Base-by-base conservation (phyloP, 2,113 vertebrate genomes). In the Takifugu flavidus region DNA sequence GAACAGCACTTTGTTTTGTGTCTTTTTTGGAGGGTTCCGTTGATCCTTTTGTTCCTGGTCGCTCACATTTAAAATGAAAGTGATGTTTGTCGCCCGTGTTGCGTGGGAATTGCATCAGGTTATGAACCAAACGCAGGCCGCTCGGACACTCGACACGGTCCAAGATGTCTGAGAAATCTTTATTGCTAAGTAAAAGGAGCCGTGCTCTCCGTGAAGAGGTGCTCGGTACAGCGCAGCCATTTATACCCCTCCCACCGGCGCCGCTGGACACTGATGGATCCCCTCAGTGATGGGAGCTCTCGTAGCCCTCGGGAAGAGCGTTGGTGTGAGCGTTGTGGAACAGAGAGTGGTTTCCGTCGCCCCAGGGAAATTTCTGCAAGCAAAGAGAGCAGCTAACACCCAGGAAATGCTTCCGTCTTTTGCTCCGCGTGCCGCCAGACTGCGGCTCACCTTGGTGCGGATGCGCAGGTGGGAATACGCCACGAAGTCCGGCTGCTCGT, bases 241-340 rank as follows among this genome's bases (percentile, higher is more conserved):
- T 62, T 34, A 13, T 56, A 83, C 86, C 74, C 86, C 82, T 84
- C 27, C 20, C 39, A 52, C 11, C 39, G n/a, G 29, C 29, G 70
- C 66, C 53, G 50, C 51, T 7, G 51, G n/a, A 28, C 25, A 49
- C 3, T 47, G 62, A 20, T 3, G 0, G n/a, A 26, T 54, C 13
- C 13, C 15, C 53, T 90, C 79, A 91, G 82, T 86, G 87, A 29
- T 86, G 73, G 13, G 65, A 45, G 2, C n/a, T 55, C 77, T 96
- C 93, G 0, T 84, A 96, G 34, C 94, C 94, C 0, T 90, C 89
- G 4, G 95, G 95, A 54, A 96, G 89, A 27, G 94, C 1, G 34
- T 96, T 97, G 65, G 87, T 12, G 26, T 78, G 93, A 34, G 89
- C 0, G 52, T 96, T 97, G 89, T 96, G 94, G 90, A 97, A 94